phyloP scores from a whole-genome alignment of 2,113 vertebrate genomes.

The Platichthys stellatus region DNA sequence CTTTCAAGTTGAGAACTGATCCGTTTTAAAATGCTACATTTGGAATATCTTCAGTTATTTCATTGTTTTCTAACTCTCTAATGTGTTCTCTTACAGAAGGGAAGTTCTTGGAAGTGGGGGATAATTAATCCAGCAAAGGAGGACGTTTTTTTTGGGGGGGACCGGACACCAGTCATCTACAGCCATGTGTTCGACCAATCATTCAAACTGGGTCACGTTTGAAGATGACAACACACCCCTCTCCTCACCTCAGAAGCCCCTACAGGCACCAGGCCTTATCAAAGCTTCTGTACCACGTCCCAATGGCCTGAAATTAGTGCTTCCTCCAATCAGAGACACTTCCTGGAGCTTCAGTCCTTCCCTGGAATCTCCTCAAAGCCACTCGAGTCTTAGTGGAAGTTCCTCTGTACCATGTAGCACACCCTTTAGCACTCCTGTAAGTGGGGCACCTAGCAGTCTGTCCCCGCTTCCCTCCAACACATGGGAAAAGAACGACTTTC shows the following conservation, averaged over 20 bases:
- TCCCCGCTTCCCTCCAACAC: slow-evolving; percentile 80
- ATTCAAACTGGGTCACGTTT: slow-evolving; percentile 96
- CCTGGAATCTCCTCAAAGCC: slow-evolving; percentile 87
- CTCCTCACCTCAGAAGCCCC: slow-evolving; percentile 84
- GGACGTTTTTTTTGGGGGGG: slow-evolving; percentile 30
- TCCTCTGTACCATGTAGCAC: slow-evolving; percentile 90
- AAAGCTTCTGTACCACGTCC: slow-evolving; percentile 84
- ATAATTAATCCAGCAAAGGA: slow-evolving; percentile 27
- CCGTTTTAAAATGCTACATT: background rate
- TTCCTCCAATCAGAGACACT: slow-evolving; percentile 83
- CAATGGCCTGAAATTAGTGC: slow-evolving; percentile 90
- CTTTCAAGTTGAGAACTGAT: slow-evolving; percentile 18
- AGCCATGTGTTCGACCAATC: slow-evolving; percentile 92
- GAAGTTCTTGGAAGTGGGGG: slow-evolving; percentile 23
- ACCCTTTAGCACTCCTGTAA: slow-evolving; percentile 90
- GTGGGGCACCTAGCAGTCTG: slow-evolving; percentile 78
- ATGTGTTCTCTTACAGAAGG: slow-evolving; percentile 61
- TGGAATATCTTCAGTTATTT: background rate
- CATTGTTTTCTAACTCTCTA: slow-evolving; percentile 6
- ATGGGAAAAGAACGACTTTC: slow-evolving; percentile 81
- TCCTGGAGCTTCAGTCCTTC: slow-evolving; percentile 84
- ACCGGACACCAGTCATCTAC: slow-evolving; percentile 22
- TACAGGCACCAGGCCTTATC: slow-evolving; percentile 71
- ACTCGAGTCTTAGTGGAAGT: slow-evolving; percentile 87
- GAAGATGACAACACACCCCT: slow-evolving; percentile 88